Base-by-base conservation (phyloP, 2,888 invertebrate species). In the Eueremaeus valkanovi region DNA sequence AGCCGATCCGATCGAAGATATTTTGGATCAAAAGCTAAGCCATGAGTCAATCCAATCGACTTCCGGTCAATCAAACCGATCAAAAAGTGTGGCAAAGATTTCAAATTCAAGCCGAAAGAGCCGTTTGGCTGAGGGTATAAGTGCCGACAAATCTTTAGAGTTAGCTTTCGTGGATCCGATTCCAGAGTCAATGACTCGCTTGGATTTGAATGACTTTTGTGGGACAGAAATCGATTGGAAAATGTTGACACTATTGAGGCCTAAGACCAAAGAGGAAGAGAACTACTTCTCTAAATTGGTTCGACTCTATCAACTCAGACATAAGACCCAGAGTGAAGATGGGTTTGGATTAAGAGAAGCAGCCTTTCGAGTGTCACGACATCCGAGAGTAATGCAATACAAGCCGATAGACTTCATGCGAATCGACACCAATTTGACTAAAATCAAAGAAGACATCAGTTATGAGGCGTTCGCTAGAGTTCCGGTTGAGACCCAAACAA, bases 181-280 rank as follows among this genome's bases (percentile, higher is more conserved):
- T 78, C 93, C 94, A 1, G 85, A 86, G 0, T 92, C 93, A 83
- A 93, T 94, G 93, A 87, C 87, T 80, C 86, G 86, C 13, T 85
- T 91, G 58, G 88, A 89, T 81, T 86, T 92, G 80, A 88, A 88
- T 70, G 93, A 94, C 81, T 85, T 94, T 72, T 91, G 91, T 80
- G 87, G 89, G 13, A 92, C 94, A 24, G 89, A 92, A 49, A 95
- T 95, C 78, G 92, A 93, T 82, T 95, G 94, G 94, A 89, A 91
- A 83, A 94, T 95, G 94, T 85, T 95, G 75, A 94, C 94, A 18
- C 90, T 91, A n/a, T 83, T 91, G 36, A 86, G 93, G 80, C 94
- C 94, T 0, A 92, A 92, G 83, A 87, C 88, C 40, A 91, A 91
- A 81, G 84, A 88, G 31, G 94, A 95, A 81, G 93, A 94, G 84